Base-by-base conservation (phyloP, 2,797 vertebrate genomes). In the Dipus sagitta region DNA sequence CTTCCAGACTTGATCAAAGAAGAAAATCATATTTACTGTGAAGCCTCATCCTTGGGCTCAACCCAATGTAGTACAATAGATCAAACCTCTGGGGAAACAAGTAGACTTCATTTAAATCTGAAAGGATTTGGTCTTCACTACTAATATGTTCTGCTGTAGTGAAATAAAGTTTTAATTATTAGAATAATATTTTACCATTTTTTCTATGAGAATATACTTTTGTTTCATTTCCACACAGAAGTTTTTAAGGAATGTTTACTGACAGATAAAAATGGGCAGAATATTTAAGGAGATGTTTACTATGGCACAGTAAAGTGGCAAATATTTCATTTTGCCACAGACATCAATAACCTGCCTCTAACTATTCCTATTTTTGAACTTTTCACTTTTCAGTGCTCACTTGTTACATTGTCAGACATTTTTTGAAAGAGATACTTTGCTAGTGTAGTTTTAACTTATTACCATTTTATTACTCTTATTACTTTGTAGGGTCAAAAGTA, bases 21-120 rank as follows among this genome's bases (percentile, higher is more conserved):
- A 38, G 26, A 94, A 91, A 96, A 95, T 88, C 64, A 24, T 91
- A 85, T 93, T 93, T 94, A 34, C 34, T 1, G 3, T 76, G 94
- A 95, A 94, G 77, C 62, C 14, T 91, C 17, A 70, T 18, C n/a
- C 28, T 79, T 93, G 54, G 47, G 67, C 77, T 93, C 38, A 92
- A 72, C 9, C 62, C 71, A 92, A 13, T 83, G 20, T 64, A 77
- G 58, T 58, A 88, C 18, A 92, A 86, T 52, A 62, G 52, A 90
- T 78, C 93, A 86, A 92, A 68, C 26, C 68, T 85, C 70, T 78
- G 14, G 17, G 62, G 18, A 80, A 90, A 77, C 52, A 83, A 70
- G 82, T 67, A 74, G 58, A 20, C 21, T 86, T 26, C 67, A 90
- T 94, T 86, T 81, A 93, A 91, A 42, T 88, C 28, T 84, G 32